These are phyloP conservation scores for Nomada ruficornis DNA, from an alignment of 2,888 invertebrate genomes.

Conservation along the genomic window DNA sequence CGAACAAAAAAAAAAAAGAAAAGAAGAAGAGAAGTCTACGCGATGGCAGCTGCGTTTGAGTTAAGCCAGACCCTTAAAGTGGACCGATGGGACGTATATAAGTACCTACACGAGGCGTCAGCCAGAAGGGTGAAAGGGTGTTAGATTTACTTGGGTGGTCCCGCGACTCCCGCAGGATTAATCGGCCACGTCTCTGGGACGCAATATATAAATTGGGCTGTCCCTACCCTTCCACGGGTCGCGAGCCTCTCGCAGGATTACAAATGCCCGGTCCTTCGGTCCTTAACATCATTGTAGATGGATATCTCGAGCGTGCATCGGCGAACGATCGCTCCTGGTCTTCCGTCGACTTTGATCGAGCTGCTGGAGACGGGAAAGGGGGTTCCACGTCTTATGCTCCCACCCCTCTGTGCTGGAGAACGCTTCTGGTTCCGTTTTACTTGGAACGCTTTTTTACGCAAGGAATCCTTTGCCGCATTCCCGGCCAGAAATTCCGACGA, in stretches of 20 bases:
- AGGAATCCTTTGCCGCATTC: constrained; percentile 45
- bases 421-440: constrained; percentile 31
- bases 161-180: constrained; percentile 81
- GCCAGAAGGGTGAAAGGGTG: constrained; percentile 78
- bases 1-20: constrained; percentile 1
- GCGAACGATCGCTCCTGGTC: constrained; percentile 70
- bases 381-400: background rate
- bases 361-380: constrained; percentile 48
- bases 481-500: constrained; percentile 36
- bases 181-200: constrained; percentile 81
- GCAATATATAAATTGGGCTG: constrained; percentile 83
- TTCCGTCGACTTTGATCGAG: constrained; percentile 81
- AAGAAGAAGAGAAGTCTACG: background rate
- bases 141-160: constrained; percentile 83
- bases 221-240: constrained; percentile 60
- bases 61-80: constrained; percentile 73
- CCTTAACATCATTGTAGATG: constrained; percentile 82
- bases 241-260: constrained; percentile 77
- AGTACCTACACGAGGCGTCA: constrained; percentile 76
- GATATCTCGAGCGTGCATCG: constrained; percentile 76
- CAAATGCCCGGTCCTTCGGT: constrained; percentile 80
- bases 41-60: constrained; percentile 68
- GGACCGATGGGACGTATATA: constrained; percentile 78
- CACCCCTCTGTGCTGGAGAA: background rate
- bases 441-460: constrained; percentile 21